Evolutionary conservation across 2,113 vertebrate species (phyloP).

Genomic region (Accipiter virgatus): DNA sequence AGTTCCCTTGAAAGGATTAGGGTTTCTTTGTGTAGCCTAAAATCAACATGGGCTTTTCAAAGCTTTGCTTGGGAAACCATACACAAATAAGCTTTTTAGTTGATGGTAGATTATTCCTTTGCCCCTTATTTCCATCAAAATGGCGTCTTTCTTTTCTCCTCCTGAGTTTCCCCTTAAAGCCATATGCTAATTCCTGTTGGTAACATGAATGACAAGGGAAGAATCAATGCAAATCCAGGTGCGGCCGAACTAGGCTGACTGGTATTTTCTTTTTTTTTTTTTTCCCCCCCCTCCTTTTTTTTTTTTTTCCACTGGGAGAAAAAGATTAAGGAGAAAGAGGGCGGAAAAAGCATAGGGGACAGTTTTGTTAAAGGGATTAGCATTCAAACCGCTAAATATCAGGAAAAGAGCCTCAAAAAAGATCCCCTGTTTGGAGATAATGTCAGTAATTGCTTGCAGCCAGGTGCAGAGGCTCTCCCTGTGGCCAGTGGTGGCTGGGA

Average conservation of each 20-base stretch:
- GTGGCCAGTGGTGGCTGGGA: not conserved
- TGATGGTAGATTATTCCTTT: constrained; percentile 85
- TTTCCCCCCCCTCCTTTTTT: not conserved
- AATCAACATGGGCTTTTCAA: constrained; percentile 92
- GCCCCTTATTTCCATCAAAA: constrained; percentile 95
- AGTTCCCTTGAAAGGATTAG: constrained; percentile 96
- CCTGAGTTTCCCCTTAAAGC: constrained; percentile 78
- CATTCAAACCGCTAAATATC: constrained; percentile 73
- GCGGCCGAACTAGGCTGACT: constrained; percentile 72
- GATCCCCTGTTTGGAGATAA: constrained; percentile 60
- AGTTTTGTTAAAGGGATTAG: constrained; percentile 80
- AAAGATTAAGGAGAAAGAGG: constrained; percentile 48
- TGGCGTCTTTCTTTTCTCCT: constrained; percentile 82
- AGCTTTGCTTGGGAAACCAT: constrained; percentile 89
- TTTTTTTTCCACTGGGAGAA: not conserved
- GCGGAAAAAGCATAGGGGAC: constrained; percentile 59
- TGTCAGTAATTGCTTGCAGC: constrained; percentile 78
- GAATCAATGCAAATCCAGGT: constrained; percentile 86
- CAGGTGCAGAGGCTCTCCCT: constrained; percentile 73
- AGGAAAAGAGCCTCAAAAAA: constrained; percentile 65
- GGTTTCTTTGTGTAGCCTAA: constrained; percentile 90
- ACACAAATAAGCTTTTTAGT: constrained; percentile 90
- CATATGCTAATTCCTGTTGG: constrained; percentile 89
- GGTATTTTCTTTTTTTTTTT: constrained; percentile 72
- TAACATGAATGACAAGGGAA: constrained; percentile 75